Conservation (phyloP, 2,888 invertebrate species). For the Cheilosia impressa region DNA sequence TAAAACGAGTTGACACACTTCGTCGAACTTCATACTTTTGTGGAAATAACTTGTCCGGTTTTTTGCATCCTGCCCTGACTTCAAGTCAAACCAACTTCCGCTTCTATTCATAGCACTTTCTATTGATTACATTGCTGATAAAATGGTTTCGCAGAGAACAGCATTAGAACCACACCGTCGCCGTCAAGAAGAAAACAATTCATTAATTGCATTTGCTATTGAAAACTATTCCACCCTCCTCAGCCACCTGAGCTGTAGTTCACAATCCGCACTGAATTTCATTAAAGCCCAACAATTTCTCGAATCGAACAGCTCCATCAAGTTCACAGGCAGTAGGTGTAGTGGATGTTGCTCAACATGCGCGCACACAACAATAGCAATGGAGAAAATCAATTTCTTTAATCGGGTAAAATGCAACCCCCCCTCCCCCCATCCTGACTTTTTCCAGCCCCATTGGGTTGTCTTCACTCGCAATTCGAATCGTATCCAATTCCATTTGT, state of each 20-base stretch:
- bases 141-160: constrained; percentile 16
- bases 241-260: not conserved
- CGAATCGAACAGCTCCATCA: constrained; percentile 25
- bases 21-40: too few species aligned
- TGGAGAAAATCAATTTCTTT: constrained; percentile 65
- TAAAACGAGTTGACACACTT: too few species aligned
- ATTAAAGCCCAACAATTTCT: constrained; percentile 19
- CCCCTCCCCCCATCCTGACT: not conserved
- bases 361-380: constrained; percentile 10
- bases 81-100: not conserved
- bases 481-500: not conserved
- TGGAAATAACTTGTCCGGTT: not conserved
- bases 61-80: not conserved
- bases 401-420: constrained; percentile 53
- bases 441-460: not conserved
- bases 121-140: constrained; percentile 32
- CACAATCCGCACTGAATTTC: constrained; percentile 14
- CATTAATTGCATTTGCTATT: constrained; percentile 68
- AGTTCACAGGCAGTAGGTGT: not conserved
- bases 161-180: not conserved
- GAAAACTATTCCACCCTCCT: constrained; percentile 37
- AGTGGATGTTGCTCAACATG: constrained; percentile 9
- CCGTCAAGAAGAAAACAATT: constrained; percentile 37
- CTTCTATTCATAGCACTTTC: constrained; percentile 15
- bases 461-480: not conserved